Percentiles rank a stretch among this genome's conserved stretches.
Conservation (phyloP, 2,797 vertebrate species). For the Rhyacichthys aspro region DNA sequence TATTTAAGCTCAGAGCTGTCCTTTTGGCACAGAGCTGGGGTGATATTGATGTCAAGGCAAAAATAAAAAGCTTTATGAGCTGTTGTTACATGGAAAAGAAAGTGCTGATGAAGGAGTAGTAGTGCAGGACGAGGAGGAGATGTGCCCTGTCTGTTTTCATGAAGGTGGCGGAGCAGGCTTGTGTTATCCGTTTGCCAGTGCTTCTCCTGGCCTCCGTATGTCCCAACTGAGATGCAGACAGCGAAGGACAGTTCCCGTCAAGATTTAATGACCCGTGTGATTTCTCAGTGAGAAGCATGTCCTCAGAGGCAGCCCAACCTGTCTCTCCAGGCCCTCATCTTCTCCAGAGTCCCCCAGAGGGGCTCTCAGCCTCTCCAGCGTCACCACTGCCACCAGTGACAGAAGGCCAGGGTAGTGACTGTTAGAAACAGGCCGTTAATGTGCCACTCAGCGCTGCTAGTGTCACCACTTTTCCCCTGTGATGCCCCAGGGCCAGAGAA, state of each 20-base stretch:
- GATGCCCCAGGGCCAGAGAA: conserved; percentile 29
- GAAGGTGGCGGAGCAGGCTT: conserved; percentile 19
- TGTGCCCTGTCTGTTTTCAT: conserved; percentile 42
- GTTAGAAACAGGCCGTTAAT: conserved; percentile 60
- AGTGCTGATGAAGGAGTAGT: conserved; percentile 6
- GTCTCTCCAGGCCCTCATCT: conserved; percentile 61
- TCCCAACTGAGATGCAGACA: conserved; percentile 70
- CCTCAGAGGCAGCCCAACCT: conserved; percentile 54
- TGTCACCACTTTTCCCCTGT: conserved; percentile 44
- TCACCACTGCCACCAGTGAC: conserved; percentile 53
- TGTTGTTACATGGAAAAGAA: conserved; percentile 15
- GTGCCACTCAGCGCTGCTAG: conserved; percentile 47
- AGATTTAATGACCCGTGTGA: conserved; percentile 80
- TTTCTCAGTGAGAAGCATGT: conserved; percentile 61
- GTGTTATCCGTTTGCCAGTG: conserved; percentile 41
- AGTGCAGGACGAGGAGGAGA: conserved; percentile 14
- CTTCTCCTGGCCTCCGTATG: conserved; percentile 42
- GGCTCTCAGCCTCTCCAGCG: conserved; percentile 31
- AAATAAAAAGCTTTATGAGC: conserved; percentile 30
- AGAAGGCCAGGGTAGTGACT: conserved; percentile 55
- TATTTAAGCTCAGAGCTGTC: conserved; percentile 38
- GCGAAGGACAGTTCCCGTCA: conserved; percentile 80
- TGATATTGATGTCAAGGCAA: conserved; percentile 36
- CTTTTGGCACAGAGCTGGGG: conserved; percentile 20
- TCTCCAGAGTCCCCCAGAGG: conserved; percentile 31